phyloP scores from a whole-genome alignment of 2,888 invertebrate genomes.

The Diaprepes abbreviatus region DNA sequence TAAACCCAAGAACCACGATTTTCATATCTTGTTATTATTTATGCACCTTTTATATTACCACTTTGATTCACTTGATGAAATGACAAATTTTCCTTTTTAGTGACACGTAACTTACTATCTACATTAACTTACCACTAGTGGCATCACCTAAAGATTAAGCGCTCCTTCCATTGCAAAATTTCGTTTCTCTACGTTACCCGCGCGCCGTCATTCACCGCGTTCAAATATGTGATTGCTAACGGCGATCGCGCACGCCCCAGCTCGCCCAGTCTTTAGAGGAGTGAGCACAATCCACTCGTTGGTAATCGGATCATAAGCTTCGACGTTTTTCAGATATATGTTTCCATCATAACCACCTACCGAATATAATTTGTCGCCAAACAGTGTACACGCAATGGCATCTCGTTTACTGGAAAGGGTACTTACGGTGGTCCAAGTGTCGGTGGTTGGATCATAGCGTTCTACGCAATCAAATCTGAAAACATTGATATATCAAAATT shows the following conservation, averaged over 20 bases:
- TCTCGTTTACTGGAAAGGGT: slow-evolving; percentile 87
- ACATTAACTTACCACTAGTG: too few relatives aligned
- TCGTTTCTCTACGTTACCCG: neutral
- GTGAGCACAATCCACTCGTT: slow-evolving; percentile 86
- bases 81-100: too few relatives aligned
- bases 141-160: neutral
- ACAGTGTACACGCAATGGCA: slow-evolving; percentile 88
- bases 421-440: slow-evolving; percentile 90
- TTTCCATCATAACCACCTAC: slow-evolving; percentile 95
- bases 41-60: too few relatives aligned
- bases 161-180: neutral
- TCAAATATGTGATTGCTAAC: slow-evolving; percentile 60
- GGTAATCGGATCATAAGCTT: slow-evolving; percentile 88
- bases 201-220: slow-evolving; percentile 30
- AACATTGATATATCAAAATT: neutral
- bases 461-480: slow-evolving; percentile 87
- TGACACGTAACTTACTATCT: too few relatives aligned
- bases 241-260: slow-evolving; percentile 89
- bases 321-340: slow-evolving; percentile 88
- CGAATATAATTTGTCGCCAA: slow-evolving; percentile 86
- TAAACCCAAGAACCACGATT: too few relatives aligned
- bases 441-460: slow-evolving; percentile 69
- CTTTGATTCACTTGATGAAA: too few relatives aligned
- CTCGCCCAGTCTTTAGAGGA: slow-evolving; percentile 85
- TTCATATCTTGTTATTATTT: too few relatives aligned